Percentiles rank a stretch among this genome's conserved stretches.
Evolutionary conservation across 2,113 vertebrate genomes (phyloP).

Genomic region (Phodopus roborovskii): DNA sequence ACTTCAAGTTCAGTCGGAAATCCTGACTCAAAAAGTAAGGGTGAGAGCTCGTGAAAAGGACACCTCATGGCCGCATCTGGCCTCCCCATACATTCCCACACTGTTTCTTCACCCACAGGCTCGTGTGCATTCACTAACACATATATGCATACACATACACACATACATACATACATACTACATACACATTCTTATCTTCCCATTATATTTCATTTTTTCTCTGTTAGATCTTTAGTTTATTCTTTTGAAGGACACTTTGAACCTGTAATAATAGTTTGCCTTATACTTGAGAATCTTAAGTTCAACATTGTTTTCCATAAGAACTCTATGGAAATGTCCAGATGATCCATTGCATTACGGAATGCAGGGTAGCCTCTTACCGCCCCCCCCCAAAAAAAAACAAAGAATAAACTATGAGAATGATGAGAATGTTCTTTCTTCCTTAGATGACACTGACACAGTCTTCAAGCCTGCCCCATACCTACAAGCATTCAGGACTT

Average conservation of each 20-base stretch:
- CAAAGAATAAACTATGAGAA: not conserved
- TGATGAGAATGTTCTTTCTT: not conserved
- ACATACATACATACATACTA: not conserved
- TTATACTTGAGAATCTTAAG: conserved; percentile 4
- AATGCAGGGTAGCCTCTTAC: not conserved
- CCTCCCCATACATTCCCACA: not conserved
- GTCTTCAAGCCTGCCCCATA: too few species aligned
- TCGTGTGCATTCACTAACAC: not conserved
- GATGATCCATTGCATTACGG: not conserved
- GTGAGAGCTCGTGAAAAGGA: not conserved
- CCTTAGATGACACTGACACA: not conserved
- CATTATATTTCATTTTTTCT: conserved; percentile 35
- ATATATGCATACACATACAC: not conserved
- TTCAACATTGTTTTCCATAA: conserved; percentile 20
- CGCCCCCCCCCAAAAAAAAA: not conserved
- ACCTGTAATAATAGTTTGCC: not conserved
- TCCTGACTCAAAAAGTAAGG: not conserved
- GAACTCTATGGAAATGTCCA: not conserved
- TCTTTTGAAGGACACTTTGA: not conserved
- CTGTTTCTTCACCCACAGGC: not conserved
- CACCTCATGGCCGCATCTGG: not conserved
- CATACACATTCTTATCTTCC: not conserved
- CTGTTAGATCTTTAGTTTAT: not conserved
- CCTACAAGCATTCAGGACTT: not conserved
- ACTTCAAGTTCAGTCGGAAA: not conserved